Conservation (phyloP, 2,797 vertebrate genomes). For the Nasua narica region DNA sequence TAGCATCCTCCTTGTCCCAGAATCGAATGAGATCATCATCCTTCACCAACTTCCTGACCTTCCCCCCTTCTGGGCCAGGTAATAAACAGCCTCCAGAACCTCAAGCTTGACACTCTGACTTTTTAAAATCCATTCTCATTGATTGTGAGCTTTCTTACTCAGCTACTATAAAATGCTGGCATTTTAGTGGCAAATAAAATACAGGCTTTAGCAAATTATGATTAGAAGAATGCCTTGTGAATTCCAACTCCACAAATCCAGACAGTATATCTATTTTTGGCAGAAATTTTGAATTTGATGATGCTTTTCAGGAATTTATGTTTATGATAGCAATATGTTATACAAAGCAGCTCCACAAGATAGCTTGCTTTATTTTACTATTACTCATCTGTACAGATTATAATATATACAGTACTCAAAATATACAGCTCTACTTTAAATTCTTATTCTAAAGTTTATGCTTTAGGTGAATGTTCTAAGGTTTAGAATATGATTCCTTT, state of each 20-base stretch:
- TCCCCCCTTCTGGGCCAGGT: constrained; percentile 78
- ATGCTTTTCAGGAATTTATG: neutral
- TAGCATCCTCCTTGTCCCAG: constrained; percentile 53
- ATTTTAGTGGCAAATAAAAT: constrained; percentile 24
- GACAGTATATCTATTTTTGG: neutral
- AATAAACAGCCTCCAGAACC: constrained; percentile 57
- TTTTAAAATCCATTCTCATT: neutral
- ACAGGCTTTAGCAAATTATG: neutral
- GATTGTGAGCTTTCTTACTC: constrained; percentile 12
- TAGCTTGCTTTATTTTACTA: constrained; percentile 40
- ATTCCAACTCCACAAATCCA: neutral
- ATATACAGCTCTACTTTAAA: neutral
- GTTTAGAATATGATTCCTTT: neutral
- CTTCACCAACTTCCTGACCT: constrained; percentile 76
- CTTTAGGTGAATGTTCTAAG: neutral
- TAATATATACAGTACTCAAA: neutral
- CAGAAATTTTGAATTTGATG: neutral
- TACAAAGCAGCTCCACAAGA: neutral
- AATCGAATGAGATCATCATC: constrained; percentile 79
- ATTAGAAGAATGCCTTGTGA: neutral
- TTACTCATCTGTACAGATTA: neutral
- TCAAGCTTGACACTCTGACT: neutral
- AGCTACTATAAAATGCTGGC: neutral
- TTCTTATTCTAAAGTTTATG: neutral
- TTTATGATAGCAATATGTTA: neutral